Base-by-base conservation (phyloP, 2,797 vertebrate species). In the Miichthys miiuy region DNA sequence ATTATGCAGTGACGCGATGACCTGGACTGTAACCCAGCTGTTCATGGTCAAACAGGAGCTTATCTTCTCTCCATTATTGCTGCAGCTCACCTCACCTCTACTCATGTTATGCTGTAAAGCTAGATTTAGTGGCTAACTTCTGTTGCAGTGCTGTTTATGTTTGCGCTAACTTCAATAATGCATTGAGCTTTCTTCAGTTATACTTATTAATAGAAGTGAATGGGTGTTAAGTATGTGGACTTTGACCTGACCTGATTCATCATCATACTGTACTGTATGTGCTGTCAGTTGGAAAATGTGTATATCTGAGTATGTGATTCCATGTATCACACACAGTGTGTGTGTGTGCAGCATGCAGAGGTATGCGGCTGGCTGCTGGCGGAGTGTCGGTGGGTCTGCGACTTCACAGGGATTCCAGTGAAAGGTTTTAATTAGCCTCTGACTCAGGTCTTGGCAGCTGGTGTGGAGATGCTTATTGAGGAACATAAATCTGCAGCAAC, bases 351-450 rank as follows among this genome's bases (percentile, higher is more conserved):
- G 48, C 62, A 52, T 55, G 65, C 23, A 68, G 75, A 73, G 75
- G 77, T 75, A 81, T 83, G 74, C 18, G 41, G 48, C 72, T 52
- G 56, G 70, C 68, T 81, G 64, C 73, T 74, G 72, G 51, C 44
- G 51, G 63, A 61, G 21, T 78, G 76, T 60, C 41, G 76, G 83
- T 58, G 77, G 86, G 68, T 86, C 86, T 82, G 69, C 21, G 58
- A 92, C 89, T 91, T 94, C 91, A 93, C 88, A 94, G 81, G 86
- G 89, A 94, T 92, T 93, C 90, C 89, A 87, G 71, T 72, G 92
- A 84, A 80, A 87, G 93, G 87, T 92, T 94, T 93, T 94, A 94
- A 95, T 95, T 94, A 94, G 85, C 84, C 64, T 79, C 82, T 87
- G 87, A 89, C 87, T 94, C 77, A 77, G 85, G 83, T 91, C 64